These are phyloP conservation scores for Habropoda laboriosa DNA, from an alignment of 1,140 invertebrate genomes.

Conservation along the genomic window DNA sequence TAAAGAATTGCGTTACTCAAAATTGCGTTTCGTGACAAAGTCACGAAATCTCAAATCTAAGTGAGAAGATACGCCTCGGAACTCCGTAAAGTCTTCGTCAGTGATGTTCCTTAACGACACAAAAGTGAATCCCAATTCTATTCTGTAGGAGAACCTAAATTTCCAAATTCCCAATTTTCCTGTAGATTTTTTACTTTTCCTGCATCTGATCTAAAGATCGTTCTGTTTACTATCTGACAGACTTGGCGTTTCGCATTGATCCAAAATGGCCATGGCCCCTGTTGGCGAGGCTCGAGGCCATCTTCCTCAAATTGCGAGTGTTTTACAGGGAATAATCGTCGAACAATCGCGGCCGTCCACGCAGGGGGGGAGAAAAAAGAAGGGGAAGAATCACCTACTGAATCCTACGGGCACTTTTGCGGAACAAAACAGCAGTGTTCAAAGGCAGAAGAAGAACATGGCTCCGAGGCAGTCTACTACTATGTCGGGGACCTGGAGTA, in stretches of 20 bases:
- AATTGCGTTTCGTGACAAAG: too few species aligned
- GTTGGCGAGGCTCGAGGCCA: background rate
- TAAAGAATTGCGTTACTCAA: too few species aligned
- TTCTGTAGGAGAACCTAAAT: too few species aligned
- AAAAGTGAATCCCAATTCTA: too few species aligned
- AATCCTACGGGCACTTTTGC: conserved; percentile 38
- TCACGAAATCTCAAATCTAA: too few species aligned
- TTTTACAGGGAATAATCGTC: conserved; percentile 36
- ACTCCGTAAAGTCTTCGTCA: too few species aligned
- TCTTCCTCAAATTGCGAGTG: conserved; percentile 38
- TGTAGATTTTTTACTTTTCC: background rate
- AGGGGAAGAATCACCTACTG: conserved; percentile 9
- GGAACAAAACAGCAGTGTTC: conserved; percentile 48
- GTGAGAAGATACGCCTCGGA: too few species aligned
- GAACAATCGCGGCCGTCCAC: conserved; percentile 37
- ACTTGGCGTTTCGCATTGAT: background rate
- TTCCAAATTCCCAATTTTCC: too few species aligned
- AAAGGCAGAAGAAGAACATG: conserved; percentile 40
- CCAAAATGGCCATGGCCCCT: background rate
- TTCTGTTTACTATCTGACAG: background rate
- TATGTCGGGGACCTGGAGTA: conserved; percentile 47
- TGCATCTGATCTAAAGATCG: too few species aligned
- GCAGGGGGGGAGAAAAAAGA: background rate
- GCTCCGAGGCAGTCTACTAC: conserved; percentile 53
- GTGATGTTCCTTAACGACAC: too few species aligned